Evolutionary conservation across 2,797 vertebrate species (phyloP), one percentile per base, ranked within the genome.

Genomic region (Tenualosa ilisha): DNA sequence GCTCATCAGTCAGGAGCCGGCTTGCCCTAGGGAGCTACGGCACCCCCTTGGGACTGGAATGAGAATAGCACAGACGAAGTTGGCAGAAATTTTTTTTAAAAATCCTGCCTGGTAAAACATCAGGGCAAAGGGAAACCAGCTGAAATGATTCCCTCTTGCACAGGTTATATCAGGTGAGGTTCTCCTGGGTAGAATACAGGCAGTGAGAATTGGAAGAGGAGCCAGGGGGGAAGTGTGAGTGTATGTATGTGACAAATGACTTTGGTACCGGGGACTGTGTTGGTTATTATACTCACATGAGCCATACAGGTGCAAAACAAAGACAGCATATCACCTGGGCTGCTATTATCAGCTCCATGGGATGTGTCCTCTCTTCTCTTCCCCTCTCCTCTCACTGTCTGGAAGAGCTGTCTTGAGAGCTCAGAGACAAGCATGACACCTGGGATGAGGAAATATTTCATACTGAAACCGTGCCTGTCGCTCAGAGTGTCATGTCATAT

Each of bases 1-100:
- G 72, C 72, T 79, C 72, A 79, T 79, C 72, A 79, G 72, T 43
- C 72, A 79, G 20, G 72, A 43, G 15, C 37, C 40, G 37, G 72
- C 72, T 79, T n/a, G 40, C 72, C 17, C 72, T 79, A 40, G 40
- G 40, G 7, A 43, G 37, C 72, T 20, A 46, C 40, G 46, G 37
- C 20, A 1, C 72, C 72, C 72, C 72, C 72, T 46, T 22, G 40
- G 72, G 20, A 46, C 72, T 20, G 37, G 37, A 40, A 43, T 46
- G 72, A 79, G 72, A 79, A 79, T 22, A 79, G 37, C 72, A 46
- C 17, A 46, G 26, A 31, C 26, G n/a, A 51, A 51, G 50, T 12
- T 1, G 50, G 50, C 50, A n/a, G n/a, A n/a, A n/a, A n/a, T n/a
- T n/a, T n/a, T n/a, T n/a, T n/a, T n/a, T 53, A 53, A 24, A 17